phyloP scores from a whole-genome alignment of 2,113 vertebrate genomes.

The Jaculus jaculus region DNA sequence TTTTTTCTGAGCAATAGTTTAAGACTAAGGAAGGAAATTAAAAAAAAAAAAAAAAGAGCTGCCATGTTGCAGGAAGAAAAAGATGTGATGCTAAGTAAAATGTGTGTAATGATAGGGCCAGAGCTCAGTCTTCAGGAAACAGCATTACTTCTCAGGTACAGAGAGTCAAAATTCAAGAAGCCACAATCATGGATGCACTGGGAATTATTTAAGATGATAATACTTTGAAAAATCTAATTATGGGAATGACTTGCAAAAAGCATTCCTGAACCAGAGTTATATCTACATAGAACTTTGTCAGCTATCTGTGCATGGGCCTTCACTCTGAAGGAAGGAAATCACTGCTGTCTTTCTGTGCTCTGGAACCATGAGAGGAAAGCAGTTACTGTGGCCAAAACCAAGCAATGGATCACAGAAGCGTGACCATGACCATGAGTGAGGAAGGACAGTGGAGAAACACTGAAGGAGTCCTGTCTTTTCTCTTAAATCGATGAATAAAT shows the following conservation, averaged over 20 bases:
- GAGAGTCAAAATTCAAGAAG: conserved; percentile 45
- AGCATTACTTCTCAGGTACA: conserved; percentile 43
- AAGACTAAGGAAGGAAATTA: not conserved
- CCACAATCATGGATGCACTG: not conserved
- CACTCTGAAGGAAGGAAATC: not conserved
- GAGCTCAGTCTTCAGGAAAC: not conserved
- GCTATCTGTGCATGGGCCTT: not conserved
- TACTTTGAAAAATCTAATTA: conserved; percentile 31
- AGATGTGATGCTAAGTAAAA: not conserved
- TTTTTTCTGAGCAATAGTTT: conserved; percentile 8
- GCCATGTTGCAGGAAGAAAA: not conserved
- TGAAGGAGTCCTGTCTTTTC: not conserved
- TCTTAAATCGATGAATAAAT: not conserved
- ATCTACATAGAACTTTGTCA: not conserved
- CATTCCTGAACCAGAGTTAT: not conserved
- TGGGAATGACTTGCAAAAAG: not conserved
- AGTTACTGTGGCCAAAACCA: not conserved
- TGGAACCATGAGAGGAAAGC: not conserved
- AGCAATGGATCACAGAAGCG: not conserved
- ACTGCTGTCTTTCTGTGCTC: not conserved
- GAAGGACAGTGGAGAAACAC: not conserved
- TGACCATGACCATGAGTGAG: not conserved
- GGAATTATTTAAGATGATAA: conserved; percentile 53
- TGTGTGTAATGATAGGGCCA: not conserved
- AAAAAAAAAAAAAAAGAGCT: no score